These are phyloP conservation scores for Zingel zingel DNA, from an alignment of 2,113 vertebrate genomes.

Conservation along the genomic window DNA sequence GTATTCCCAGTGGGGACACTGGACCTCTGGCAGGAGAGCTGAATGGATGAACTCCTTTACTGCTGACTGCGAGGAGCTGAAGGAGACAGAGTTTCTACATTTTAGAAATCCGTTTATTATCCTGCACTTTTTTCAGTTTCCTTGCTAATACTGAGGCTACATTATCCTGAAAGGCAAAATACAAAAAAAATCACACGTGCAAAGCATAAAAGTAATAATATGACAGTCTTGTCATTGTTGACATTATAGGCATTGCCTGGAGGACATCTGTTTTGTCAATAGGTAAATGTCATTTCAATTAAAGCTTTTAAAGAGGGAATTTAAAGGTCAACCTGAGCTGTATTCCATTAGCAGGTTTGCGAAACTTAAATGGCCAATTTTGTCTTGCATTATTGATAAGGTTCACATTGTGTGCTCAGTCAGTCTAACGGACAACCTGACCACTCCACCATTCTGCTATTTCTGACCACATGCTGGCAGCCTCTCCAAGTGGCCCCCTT, in stretches of 20 bases:
- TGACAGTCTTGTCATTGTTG: conserved; percentile 26
- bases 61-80: conserved; percentile 20
- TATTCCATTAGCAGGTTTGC: conserved; percentile 47
- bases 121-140: not conserved
- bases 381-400: conserved; percentile 65
- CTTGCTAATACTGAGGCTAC: not conserved
- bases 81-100: conserved; percentile 23
- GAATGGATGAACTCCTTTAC: not conserved
- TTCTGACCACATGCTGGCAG: conserved; percentile 58
- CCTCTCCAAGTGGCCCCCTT: conserved; percentile 45
- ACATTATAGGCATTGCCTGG: conserved; percentile 2
- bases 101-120: not conserved
- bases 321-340: conserved; percentile 31
- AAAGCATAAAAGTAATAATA: conserved; percentile 36
- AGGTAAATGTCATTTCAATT: conserved; percentile 62
- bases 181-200: not conserved
- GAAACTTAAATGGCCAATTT: conserved; percentile 23
- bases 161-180: conserved; percentile 20
- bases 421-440: conserved; percentile 33
- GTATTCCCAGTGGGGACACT: conserved; percentile 17
- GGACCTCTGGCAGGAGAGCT: conserved; percentile 6
- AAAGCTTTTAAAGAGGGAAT: conserved; percentile 44
- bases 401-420: conserved; percentile 21
- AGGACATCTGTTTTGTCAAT: conserved; percentile 33
- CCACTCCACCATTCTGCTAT: conserved; percentile 57